phyloP scores from a whole-genome alignment of 2,113 vertebrate genomes.

The Platichthys flesus region DNA sequence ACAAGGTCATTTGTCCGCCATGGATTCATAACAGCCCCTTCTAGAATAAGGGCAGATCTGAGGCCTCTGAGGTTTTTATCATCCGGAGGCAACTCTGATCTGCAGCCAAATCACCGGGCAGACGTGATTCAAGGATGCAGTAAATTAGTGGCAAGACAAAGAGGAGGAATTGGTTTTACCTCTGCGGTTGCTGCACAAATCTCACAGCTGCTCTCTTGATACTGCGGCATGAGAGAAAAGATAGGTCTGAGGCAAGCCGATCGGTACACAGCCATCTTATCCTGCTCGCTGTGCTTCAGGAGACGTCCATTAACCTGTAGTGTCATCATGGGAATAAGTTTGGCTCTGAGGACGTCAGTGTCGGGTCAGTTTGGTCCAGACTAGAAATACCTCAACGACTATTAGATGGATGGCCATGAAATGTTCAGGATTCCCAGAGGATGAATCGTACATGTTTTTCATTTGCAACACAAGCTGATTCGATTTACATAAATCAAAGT shows the following conservation, averaged over 20 bases:
- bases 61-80: conserved; percentile 53
- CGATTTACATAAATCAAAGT: too few species aligned
- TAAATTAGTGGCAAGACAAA: conserved; percentile 55
- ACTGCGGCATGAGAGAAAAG: conserved; percentile 10
- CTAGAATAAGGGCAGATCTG: conserved; percentile 22
- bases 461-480: background rate
- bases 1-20: conserved; percentile 31
- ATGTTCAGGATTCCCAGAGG: background rate
- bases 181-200: background rate
- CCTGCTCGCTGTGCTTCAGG: background rate
- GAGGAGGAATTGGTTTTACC: conserved; percentile 28
- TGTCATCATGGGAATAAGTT: background rate
- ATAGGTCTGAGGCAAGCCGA: background rate
- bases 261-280: background rate
- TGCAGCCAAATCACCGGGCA: conserved; percentile 55
- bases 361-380: background rate
- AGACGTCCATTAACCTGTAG: background rate
- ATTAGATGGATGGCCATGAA: background rate
- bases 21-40: conserved; percentile 40
- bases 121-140: conserved; percentile 44
- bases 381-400: background rate
- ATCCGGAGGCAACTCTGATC: conserved; percentile 41
- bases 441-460: background rate
- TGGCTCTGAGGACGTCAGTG: background rate
- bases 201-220: conserved; percentile 17